Conservation (phyloP, 2,888 invertebrate genomes). For the Pteria penguin region DNA sequence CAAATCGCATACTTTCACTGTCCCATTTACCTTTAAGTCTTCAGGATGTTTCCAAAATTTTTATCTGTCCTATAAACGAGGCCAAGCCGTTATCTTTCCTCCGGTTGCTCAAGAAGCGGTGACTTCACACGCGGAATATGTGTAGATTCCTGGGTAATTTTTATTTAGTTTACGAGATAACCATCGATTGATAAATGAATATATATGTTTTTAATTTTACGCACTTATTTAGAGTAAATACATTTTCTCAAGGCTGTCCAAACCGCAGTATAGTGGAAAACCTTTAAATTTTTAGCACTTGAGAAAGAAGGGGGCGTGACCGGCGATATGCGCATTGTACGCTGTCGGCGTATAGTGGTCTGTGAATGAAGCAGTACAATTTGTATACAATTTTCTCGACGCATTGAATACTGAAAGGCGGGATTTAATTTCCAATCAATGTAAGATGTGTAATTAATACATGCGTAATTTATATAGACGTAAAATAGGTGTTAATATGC, state of each 20-base stretch:
- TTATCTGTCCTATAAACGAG: too few relatives aligned
- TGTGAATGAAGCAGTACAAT: too few relatives aligned
- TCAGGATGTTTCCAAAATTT: too few relatives aligned
- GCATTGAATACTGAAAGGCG: too few relatives aligned
- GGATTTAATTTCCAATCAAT: too few relatives aligned
- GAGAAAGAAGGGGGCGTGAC: not conserved
- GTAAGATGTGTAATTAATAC: too few relatives aligned
- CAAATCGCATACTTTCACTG: not conserved
- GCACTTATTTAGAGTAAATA: not conserved
- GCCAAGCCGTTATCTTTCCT: not conserved
- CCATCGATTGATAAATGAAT: too few relatives aligned
- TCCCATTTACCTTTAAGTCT: not conserved
- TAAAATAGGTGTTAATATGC: too few relatives aligned
- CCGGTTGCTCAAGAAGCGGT: not conserved
- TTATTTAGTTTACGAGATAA: not conserved
- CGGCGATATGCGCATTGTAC: not conserved
- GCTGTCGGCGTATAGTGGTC: too few relatives aligned
- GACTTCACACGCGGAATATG: not conserved
- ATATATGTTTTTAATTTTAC: too few relatives aligned
- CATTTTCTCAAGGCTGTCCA: not conserved
- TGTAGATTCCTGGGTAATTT: not conserved
- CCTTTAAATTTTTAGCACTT: not conserved
- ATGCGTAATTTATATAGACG: too few relatives aligned
- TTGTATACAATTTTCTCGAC: too few relatives aligned
- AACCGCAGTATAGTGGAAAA: not conserved